A percentile compares a stretch with the other conserved stretches of the same genome.
Evolutionary conservation across 2,888 invertebrate genomes (phyloP).

Genomic region (Eueremaeus valkanovi): DNA sequence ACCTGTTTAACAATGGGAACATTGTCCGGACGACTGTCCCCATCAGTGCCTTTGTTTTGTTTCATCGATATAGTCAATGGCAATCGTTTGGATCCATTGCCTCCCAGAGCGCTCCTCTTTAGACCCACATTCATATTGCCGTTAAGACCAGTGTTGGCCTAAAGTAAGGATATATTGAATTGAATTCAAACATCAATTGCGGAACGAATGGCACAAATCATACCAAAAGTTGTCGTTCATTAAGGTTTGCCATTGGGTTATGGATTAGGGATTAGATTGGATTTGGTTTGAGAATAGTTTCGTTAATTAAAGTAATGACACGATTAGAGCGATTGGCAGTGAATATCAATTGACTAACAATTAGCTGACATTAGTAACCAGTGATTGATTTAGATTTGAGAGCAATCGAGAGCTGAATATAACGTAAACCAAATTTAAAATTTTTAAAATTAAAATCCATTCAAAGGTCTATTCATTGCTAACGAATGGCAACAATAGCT

Average conservation of each 20-base stretch:
- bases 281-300: no score
- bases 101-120: not conserved
- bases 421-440: not conserved
- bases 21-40: not conserved
- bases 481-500: not conserved
- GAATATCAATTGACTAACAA: not conserved
- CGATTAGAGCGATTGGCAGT: not conserved
- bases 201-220: not conserved
- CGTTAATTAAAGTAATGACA: not conserved
- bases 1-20: not conserved
- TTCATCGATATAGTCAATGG: not conserved
- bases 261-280: not conserved
- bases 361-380: no score
- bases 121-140: not conserved
- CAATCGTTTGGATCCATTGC: not conserved
- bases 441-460: not conserved
- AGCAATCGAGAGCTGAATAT: not conserved
- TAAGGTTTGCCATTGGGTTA: not conserved
- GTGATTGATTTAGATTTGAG: no score
- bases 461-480: not conserved
- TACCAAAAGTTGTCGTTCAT: not conserved
- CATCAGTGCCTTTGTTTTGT: not conserved
- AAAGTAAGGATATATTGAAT: not conserved
- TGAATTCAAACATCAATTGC: not conserved
- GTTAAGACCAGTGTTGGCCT: not conserved